Evolutionary conservation across 2,113 vertebrate genomes (phyloP), one percentile per base, ranked within the genome.

Genomic region (Willisornis vidua): DNA sequence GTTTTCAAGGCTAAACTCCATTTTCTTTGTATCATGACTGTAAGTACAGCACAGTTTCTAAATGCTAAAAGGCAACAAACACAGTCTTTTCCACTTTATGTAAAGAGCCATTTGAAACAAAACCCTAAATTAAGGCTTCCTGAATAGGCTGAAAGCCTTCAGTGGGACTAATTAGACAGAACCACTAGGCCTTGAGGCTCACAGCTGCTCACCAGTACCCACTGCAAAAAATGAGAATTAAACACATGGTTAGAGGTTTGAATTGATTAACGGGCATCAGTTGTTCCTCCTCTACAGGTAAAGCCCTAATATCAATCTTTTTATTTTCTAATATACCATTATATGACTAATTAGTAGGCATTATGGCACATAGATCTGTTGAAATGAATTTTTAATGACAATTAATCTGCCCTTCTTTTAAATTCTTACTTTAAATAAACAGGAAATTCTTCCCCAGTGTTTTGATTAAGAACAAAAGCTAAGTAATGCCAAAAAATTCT

Each of bases 121-220:
- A 94, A 11, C 9, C 71, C 52, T 82, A 95, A 96, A 97, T 78
- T 68, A 97, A 79, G 48, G 48, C 62, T 82, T 93, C 62, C 87
- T 94, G 72, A 93, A 96, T 58, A 95, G 78, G 67, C 55, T 71
- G 71, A 90, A 95, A 97, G 63, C 77, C 83, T 96, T 91, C 87
- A 81, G 43, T 89, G 93, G 94, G 96, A 98, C 81, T 96, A 96
- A 97, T 97, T 84, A 97, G 72, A 93, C 63, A 89, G 89, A 95
- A 74, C n/a, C 70, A 94, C 78, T 74, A 96, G 89, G 93, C 93
- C 95, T 97, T 82, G 89, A 98, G 96, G 94, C 79, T 52, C 93
- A 85, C 76, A 97, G 96, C 93, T 96, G 94, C 96, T 96, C 58
- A 66, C 92, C 62, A 19, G 89, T 90, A 93, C 77, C 65, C 86